phyloP scores from a whole-genome alignment of 2,113 vertebrate species.

The Pampusana beccarii region DNA sequence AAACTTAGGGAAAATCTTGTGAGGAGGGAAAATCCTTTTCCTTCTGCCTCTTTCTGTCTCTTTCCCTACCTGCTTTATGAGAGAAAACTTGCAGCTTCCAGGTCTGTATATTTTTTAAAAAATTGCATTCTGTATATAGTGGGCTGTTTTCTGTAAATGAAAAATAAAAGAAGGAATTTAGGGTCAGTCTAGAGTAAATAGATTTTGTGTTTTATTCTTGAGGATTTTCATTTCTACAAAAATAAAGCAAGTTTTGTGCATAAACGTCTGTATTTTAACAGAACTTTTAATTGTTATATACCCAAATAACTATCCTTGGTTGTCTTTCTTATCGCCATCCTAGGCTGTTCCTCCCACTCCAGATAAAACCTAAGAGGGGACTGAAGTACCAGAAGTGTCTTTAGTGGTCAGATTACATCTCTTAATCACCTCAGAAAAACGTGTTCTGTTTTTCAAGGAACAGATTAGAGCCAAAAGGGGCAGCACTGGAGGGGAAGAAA shows the following conservation, averaged over 20 bases:
- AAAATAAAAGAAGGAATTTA: background rate
- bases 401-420: background rate
- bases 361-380: background rate
- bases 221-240: background rate
- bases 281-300: background rate
- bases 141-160: background rate
- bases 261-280: background rate
- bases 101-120: background rate
- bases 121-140: background rate
- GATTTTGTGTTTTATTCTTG: background rate
- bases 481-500: rapidly evolving
- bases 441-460: background rate
- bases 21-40: background rate
- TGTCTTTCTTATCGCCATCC: background rate
- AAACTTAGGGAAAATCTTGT: background rate
- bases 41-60: background rate
- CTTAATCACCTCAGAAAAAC: background rate
- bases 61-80: background rate
- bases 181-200: background rate
- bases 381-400: background rate
- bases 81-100: background rate
- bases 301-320: background rate
- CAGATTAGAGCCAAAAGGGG: background rate
- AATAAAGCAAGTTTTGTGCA: background rate
- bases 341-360: background rate